Evolutionary conservation across 2,797 vertebrate genomes (phyloP), one percentile per base, ranked within the genome.

Genomic region (Glossophaga mutica): DNA sequence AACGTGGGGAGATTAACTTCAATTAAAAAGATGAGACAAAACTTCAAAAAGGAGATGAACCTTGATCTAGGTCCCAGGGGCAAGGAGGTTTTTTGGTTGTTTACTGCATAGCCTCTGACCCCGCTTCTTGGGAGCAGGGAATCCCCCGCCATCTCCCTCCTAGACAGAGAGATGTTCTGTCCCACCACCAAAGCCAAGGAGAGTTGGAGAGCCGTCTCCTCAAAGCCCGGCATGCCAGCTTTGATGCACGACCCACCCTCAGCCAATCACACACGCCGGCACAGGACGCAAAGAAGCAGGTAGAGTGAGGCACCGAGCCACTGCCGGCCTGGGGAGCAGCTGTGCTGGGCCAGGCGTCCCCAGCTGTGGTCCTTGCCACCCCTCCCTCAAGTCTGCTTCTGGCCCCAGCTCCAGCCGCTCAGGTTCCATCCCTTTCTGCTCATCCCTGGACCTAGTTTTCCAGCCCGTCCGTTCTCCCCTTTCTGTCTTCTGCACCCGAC

Each of bases 21-120:
- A 76, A 71, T 70, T 62, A 68, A 83, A 84, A 91, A 84, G 21
- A 68, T 21, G 21, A 79, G n/a, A 52, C 7, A 86, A 59, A 78
- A 65, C 14, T 67, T 81, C 46, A 67, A 82, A 88, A 50, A 52
- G 24, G 68, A 87, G 6, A 42, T 44, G 6, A 52, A 22, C 11
- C 5, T 46, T 81, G 19, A 52, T 68, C 76, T 37, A 19, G 21
- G 14, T 74, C 74, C 52, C 24, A 73, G 67, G 82, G 5, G 10
- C 15, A 73, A 90, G 89, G 29, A 90, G 8, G 3, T 24, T 21
- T 79, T 87, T 70, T n/a, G n/a, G n/a, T 19, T 12, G 9, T 55
- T 55, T 4, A 52, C 9, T 44, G 18, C 2, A 50, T 8, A 44
- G 26, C 9, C 57, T 76, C 10, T 44, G 34, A 67, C 52, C 1